phyloP scores from a whole-genome alignment of 2,113 vertebrate genomes.

The Neopipo cinnamomea region DNA sequence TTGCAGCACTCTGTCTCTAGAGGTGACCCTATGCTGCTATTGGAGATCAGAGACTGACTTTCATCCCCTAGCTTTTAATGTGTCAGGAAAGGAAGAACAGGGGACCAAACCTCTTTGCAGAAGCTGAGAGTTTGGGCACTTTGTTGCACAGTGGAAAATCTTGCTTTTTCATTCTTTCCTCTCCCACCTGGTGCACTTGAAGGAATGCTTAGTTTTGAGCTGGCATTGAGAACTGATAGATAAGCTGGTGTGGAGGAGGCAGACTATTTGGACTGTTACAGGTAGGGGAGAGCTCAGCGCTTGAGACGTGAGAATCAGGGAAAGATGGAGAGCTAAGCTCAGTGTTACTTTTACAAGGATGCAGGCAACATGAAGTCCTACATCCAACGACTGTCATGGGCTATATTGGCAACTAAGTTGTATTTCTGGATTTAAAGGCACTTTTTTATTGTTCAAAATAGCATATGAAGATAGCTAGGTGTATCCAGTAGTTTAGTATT shows the following conservation, averaged over 20 bases:
- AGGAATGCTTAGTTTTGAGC: not conserved
- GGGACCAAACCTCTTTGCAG: not conserved
- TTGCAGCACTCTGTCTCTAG: not conserved
- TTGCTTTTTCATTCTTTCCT: not conserved
- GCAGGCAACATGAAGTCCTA: not conserved
- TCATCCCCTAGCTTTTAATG: not conserved
- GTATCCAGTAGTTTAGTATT: not conserved
- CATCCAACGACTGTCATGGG: rapidly evolving
- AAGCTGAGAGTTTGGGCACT: not conserved
- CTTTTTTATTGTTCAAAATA: not conserved
- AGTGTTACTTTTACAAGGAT: not conserved
- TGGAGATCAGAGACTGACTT: slow-evolving; percentile 15
- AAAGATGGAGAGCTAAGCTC: not conserved
- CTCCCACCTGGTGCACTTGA: not conserved
- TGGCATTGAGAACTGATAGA: not conserved
- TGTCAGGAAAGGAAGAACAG: not conserved
- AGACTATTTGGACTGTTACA: not conserved
- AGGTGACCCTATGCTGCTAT: not conserved
- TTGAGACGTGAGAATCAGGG: rapidly evolving
- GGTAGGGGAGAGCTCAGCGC: not conserved
- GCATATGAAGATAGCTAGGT: not conserved
- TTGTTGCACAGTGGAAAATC: not conserved
- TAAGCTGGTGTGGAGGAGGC: not conserved
- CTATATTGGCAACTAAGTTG: not conserved
- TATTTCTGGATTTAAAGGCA: not conserved